Evolutionary conservation across 2,113 vertebrate genomes (phyloP), one percentile per base, ranked within the genome.

Genomic region (Dipodomys spectabilis): DNA sequence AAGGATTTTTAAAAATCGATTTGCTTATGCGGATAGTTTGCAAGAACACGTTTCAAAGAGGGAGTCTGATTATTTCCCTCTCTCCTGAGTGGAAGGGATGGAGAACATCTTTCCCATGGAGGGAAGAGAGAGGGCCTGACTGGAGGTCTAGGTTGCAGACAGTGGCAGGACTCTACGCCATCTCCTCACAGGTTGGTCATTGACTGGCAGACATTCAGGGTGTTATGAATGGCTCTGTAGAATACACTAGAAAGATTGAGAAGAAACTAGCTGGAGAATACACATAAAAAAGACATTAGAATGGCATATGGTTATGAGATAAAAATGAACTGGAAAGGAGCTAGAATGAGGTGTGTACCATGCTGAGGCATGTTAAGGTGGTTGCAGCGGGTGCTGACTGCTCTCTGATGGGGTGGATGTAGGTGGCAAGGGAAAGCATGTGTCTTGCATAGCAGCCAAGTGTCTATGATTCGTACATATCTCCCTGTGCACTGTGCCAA

Each of bases 1-100:
- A 93, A 92, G 79, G 67, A 7, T 74, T 95, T 62, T 74, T 73
- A 72, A 57, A 72, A 84, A 74, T 80, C 27, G 45, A 7, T 30
- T 93, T 72, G 69, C 85, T 92, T 79, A 30, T 64, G 7, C 44
- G 64, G 44, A 45, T 32, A 79, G 64, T 82, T 88, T 53, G 11
- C 75, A 87, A 86, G 83, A 80, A 30, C 27, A 78, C 45, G 74
- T 75, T n/a, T 62, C 86, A 84, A 80, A 90, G 73, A 32, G 2
- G 20, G 45, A 78, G 8, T 53, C 35, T 73, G 78, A 32, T 73
- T 62, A 23, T 74, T 94, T 88, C 77, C 57, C 19, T 80, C 44
- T 77, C 23, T 71, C 49, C 64, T 82, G 65, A 60, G 11, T 69
- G 69, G 39, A 72, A 75, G 81, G 90, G 44, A 57, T 93, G 67